Conservation (phyloP, 2,113 vertebrate species). For the Scartelaos histophorus region DNA sequence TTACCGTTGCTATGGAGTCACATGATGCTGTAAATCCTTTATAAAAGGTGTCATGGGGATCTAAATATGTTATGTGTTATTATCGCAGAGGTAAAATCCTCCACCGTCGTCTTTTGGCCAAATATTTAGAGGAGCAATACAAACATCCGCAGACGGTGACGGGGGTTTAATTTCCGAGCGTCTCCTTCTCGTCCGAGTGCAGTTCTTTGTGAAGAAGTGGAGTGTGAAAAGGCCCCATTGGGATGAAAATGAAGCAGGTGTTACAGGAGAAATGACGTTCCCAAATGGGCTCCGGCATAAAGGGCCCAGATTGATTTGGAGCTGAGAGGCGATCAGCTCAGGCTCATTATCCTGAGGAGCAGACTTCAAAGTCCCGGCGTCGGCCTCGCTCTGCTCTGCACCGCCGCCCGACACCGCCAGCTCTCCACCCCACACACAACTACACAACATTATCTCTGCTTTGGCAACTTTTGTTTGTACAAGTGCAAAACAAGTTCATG, state of each 20-base stretch:
- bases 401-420: background rate
- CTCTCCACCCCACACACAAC: background rate
- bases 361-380: conserved; percentile 43
- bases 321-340: background rate
- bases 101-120: background rate
- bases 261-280: conserved; percentile 6
- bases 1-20: no score
- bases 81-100: no score
- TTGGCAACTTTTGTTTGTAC: background rate
- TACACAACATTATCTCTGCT: background rate
- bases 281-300: conserved; percentile 18
- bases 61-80: no score
- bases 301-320: conserved; percentile 12
- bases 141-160: background rate
- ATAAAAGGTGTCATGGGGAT: no score
- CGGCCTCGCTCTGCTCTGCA: background rate
- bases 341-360: conserved; percentile 46
- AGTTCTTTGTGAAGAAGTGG: background rate
- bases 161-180: background rate
- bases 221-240: conserved; percentile 9
- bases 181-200: background rate
- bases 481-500: background rate
- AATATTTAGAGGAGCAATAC: background rate
- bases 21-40: no score
- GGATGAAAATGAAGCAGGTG: conserved; percentile 28